Percentiles rank a stretch among this genome's conserved stretches.
phyloP scores from a whole-genome alignment of 1,140 invertebrate species.

The Aphelinus certus region DNA sequence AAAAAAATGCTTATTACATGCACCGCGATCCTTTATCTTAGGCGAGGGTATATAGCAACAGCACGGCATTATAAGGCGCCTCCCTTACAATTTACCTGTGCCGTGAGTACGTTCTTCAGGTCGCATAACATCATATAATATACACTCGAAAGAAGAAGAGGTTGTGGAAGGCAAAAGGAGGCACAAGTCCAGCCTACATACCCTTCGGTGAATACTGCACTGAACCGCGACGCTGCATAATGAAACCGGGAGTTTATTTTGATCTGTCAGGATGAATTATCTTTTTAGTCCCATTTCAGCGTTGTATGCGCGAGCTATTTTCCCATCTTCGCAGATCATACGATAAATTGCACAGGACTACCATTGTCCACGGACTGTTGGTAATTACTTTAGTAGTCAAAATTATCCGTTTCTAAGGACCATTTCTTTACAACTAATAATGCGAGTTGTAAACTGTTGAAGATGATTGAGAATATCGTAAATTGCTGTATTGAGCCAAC shows the following conservation, averaged over 20 bases:
- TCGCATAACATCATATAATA: constrained; percentile 36
- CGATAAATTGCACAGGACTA: background rate
- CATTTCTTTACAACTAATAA: no score
- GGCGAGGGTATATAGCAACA: background rate
- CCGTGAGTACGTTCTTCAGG: constrained; percentile 31
- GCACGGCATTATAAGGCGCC: constrained; percentile 30
- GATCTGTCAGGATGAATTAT: background rate
- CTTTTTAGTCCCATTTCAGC: background rate
- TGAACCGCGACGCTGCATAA: constrained; percentile 7
- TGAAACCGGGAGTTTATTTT: constrained; percentile 16
- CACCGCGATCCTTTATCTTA: constrained; percentile 33
- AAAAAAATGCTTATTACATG: constrained; percentile 30
- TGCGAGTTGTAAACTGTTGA: no score
- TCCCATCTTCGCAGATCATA: background rate
- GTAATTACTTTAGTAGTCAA: no score
- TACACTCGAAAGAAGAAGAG: constrained; percentile 27
- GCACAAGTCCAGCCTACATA: constrained; percentile 5
- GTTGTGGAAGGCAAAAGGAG: constrained; percentile 23
- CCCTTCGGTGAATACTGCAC: constrained; percentile 11
- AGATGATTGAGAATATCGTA: no score
- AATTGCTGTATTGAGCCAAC: no score
- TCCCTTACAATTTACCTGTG: constrained; percentile 34
- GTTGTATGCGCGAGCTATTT: background rate
- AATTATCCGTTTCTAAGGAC: no score
- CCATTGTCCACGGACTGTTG: no score